Evolutionary conservation across 2,888 invertebrate genomes (phyloP), one percentile per base, ranked within the genome.

Genomic region (Luperina nickerlii): DNA sequence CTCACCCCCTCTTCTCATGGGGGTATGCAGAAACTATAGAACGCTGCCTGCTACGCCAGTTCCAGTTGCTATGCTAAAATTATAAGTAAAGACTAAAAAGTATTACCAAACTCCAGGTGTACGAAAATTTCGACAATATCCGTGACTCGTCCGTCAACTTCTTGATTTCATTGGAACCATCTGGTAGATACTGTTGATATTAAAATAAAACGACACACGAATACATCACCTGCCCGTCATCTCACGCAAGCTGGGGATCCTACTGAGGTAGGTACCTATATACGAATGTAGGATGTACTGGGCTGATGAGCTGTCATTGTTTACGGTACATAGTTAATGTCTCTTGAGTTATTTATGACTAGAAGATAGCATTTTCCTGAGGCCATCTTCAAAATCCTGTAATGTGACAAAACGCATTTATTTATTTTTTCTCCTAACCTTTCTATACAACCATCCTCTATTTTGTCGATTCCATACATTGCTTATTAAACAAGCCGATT

Each of bases 211-310:
- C 63, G 38, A 63, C 9, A 15, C 24, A 42, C 3, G 54, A 60
- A 48, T 78, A 54, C 68, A 85, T 78, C 86, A 84, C 74, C 84
- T 84, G 84, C 74, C 32, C 13, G 20, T 48, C 76, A 72, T 81
- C 72, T 76, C n/a, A 54, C 45, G 72, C 85, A 85, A 85, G 82
- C 71, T 84, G 85, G 9, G 13, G 62, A 76, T 75, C 48, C 57
- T 42, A 13, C 66, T 8, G 8, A 38, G 24, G 67, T 32, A 38
- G 24, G 67, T 32, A 62, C 76, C 15, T 66, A 51, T 9, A 5
- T 42, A 67, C 15, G n/a, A 54, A 54, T 76, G 42, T 9, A 32
- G 32, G 0, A 51, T 67, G 57, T 32, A 15, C 57, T 27, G 13
- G 20, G 0, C 13, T 24, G 24, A 32, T 60, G 24, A 66, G 15